Percentiles rank a stretch among this genome's conserved stretches.
These are phyloP conservation scores for Macaria notata DNA, from an alignment of 2,888 invertebrate species.

Conservation along the genomic window DNA sequence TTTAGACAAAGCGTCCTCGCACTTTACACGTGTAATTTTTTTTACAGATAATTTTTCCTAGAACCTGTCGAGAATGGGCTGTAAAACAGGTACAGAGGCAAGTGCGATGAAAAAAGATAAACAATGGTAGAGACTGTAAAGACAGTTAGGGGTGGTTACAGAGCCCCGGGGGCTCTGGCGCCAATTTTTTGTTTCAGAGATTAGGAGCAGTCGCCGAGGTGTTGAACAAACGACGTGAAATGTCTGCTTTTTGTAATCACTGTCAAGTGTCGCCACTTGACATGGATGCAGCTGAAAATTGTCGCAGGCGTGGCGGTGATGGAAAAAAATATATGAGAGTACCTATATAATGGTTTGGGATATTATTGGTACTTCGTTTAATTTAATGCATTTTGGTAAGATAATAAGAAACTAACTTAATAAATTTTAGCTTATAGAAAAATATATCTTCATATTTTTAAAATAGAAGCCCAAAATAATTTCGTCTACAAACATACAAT, in stretches of 20 bases:
- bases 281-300: slow-evolving; percentile 27
- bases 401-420: no score
- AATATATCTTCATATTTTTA: no score
- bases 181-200: slow-evolving; percentile 70
- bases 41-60: slow-evolving; percentile 52
- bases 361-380: no score
- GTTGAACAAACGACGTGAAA: slow-evolving; percentile 74
- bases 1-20: slow-evolving; percentile 41
- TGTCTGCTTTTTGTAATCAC: slow-evolving; percentile 72
- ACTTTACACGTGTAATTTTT: slow-evolving; percentile 51
- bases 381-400: no score
- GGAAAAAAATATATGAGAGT: no score
- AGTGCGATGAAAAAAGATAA: slow-evolving; percentile 52
- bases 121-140: slow-evolving; percentile 57
- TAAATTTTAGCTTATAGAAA: no score
- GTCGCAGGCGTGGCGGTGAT: slow-evolving; percentile 20
- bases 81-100: slow-evolving; percentile 64
- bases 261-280: slow-evolving; percentile 53
- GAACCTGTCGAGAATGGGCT: slow-evolving; percentile 51
- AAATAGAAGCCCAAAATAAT: no score
- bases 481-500: not conserved
- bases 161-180: slow-evolving; percentile 63
- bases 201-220: slow-evolving; percentile 58
- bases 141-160: slow-evolving; percentile 47
- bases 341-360: no score